These are phyloP conservation scores for Drosophila saltans DNA, from an alignment of 1,140 invertebrate species.

Conservation along the genomic window DNA sequence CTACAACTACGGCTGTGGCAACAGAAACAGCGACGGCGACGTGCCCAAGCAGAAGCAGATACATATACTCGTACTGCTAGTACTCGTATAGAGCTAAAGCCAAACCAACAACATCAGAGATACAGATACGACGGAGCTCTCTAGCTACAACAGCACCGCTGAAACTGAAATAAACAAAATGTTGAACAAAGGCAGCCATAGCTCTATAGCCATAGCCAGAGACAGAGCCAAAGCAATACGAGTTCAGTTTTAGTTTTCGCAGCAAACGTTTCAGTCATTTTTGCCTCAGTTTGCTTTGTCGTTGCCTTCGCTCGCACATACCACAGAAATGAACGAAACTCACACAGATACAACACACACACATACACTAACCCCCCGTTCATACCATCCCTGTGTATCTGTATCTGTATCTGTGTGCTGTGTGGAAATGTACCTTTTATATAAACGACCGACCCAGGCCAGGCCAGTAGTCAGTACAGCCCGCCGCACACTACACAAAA, in stretches of 20 bases:
- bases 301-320: conserved; percentile 66
- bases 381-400: conserved; percentile 35
- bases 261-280: conserved; percentile 63
- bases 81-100: conserved; percentile 35
- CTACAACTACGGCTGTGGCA: conserved; percentile 50
- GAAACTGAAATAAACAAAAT: conserved; percentile 77
- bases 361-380: conserved; percentile 17
- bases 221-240: conserved; percentile 42
- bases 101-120: conserved; percentile 57
- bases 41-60: conserved; percentile 20
- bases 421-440: conserved; percentile 78
- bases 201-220: conserved; percentile 27
- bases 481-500: conserved; percentile 66
- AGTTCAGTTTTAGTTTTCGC: conserved; percentile 76
- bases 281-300: conserved; percentile 60
- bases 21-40: conserved; percentile 30
- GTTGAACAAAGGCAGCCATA: conserved; percentile 57
- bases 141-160: conserved; percentile 30
- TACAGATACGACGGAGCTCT: conserved; percentile 61
- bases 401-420: conserved; percentile 24
- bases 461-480: conserved; percentile 6
- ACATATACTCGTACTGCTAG: not conserved
- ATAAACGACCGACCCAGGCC: conserved; percentile 51
- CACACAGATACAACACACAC: conserved; percentile 30
- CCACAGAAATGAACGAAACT: conserved; percentile 49